These are phyloP conservation scores for Scaptomyza graminum DNA, from an alignment of 1,140 invertebrate species.

Conservation along the genomic window DNA sequence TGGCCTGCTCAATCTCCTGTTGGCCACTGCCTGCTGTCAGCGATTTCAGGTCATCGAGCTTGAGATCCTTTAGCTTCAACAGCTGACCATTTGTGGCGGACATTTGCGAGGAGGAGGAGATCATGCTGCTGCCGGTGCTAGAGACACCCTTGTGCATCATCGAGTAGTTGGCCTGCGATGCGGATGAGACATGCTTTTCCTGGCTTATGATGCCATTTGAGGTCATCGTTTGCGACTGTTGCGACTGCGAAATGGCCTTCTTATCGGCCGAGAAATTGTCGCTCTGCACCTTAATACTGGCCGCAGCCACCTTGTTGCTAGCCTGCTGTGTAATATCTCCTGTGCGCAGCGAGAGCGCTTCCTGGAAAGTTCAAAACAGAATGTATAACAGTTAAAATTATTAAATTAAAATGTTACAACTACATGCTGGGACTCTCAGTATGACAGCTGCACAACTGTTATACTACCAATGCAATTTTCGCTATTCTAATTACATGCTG, in stretches of 20 bases:
- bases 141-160: conserved; percentile 89
- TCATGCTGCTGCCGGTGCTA: conserved; percentile 88
- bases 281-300: conserved; percentile 92
- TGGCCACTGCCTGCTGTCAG: conserved; percentile 89
- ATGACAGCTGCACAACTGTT: not conserved
- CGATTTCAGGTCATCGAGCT: conserved; percentile 92
- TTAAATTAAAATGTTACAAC: not conserved
- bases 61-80: conserved; percentile 81
- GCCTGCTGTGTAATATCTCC: conserved; percentile 93
- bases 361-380: conserved; percentile 84
- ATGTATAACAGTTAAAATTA: conserved; percentile 23
- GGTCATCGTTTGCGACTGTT: conserved; percentile 92
- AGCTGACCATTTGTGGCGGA: conserved; percentile 68
- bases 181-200: conserved; percentile 87
- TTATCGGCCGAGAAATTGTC: conserved; percentile 94
- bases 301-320: conserved; percentile 90
- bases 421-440: not conserved
- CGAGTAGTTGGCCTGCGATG: conserved; percentile 90
- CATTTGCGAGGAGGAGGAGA: conserved; percentile 85
- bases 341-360: conserved; percentile 91
- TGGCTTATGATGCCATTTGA: conserved; percentile 90
- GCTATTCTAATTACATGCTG: conserved; percentile 22
- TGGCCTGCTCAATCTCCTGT: conserved; percentile 91
- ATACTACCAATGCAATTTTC: not conserved
- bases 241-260: conserved; percentile 92